Conservation (phyloP, 2,113 vertebrate species). For the Gobio gobio region DNA sequence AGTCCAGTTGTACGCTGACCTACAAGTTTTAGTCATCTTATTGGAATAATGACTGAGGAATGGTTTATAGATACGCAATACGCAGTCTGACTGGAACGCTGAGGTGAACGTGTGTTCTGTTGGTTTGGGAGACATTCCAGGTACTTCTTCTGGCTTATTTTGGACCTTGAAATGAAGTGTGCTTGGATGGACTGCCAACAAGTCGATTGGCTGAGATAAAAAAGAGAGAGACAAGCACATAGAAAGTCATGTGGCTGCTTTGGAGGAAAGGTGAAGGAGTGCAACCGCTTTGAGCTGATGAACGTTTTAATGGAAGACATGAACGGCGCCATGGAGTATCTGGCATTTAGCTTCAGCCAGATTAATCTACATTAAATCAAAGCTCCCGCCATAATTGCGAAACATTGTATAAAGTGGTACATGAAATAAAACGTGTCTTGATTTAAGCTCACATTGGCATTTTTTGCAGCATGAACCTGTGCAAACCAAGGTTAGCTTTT, state of each 20-base stretch:
- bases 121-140: constrained; percentile 39
- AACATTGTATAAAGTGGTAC: not conserved
- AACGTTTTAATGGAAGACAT: not conserved
- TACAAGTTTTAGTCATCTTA: not conserved
- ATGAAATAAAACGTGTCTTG: not conserved
- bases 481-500: constrained; percentile 45
- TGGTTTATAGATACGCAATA: not conserved
- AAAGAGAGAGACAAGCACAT: not conserved
- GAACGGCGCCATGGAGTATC: not conserved
- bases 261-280: not conserved
- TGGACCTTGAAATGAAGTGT: not conserved
- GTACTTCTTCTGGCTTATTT: constrained; percentile 16
- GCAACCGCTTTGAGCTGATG: not conserved
- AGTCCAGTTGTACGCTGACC: not conserved
- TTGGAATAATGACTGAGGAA: not conserved
- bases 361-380: not conserved
- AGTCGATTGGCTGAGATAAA: not conserved
- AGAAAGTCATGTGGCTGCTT: not conserved
- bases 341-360: not conserved
- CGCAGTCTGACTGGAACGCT: not conserved
- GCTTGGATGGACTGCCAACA: not conserved
- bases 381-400: not conserved
- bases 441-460: not conserved
- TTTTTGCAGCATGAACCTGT: not conserved
- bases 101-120: constrained; percentile 24